Evolutionary conservation across 2,797 vertebrate genomes (phyloP).

Genomic region (Spea hammondii): DNA sequence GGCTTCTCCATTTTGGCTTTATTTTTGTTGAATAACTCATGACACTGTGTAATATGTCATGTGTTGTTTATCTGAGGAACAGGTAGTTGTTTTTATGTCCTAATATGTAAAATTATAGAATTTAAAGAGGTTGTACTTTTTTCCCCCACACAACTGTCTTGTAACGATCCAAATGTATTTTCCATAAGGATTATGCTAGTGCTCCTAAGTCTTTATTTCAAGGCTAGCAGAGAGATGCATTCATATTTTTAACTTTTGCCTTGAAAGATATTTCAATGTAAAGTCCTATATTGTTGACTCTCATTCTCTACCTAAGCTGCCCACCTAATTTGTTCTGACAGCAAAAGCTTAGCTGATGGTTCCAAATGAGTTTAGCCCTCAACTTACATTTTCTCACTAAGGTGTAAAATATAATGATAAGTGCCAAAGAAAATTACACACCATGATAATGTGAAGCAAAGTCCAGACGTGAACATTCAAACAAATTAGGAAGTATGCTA

Average conservation of each 20-base stretch:
- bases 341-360: slow-evolving; percentile 35
- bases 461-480: slow-evolving; percentile 34
- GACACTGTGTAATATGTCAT: no score
- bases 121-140: no score
- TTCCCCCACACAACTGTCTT: no score
- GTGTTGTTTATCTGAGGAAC: no score
- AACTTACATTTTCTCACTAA: slow-evolving; percentile 43
- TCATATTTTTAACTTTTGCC: slow-evolving; percentile 13
- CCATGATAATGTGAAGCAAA: slow-evolving; percentile 18
- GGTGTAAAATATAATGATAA: slow-evolving; percentile 44
- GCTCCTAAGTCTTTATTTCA: not conserved
- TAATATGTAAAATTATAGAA: no score
- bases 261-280: slow-evolving; percentile 5
- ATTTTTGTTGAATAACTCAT: no score
- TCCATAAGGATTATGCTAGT: not conserved
- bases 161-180: no score
- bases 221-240: not conserved
- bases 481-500: slow-evolving; percentile 35
- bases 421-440: slow-evolving; percentile 44
- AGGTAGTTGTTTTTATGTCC: no score
- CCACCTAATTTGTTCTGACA: slow-evolving; percentile 39
- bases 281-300: slow-evolving; percentile 8
- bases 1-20: no score
- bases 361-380: slow-evolving; percentile 39
- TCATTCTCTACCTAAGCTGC: not conserved